Base-by-base conservation (phyloP, 2,888 invertebrate species). In the Leucoma salicis region DNA sequence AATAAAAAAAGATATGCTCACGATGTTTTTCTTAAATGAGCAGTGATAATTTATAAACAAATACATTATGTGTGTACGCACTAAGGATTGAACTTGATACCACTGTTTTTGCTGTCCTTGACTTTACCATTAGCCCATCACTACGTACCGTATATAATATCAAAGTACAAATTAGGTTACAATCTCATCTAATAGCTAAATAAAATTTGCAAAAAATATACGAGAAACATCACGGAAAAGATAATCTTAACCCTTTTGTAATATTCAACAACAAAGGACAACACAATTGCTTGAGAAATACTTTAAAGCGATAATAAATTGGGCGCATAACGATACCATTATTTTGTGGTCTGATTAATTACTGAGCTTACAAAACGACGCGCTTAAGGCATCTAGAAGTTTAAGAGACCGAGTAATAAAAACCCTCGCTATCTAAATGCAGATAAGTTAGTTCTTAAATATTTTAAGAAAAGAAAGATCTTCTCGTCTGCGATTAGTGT, bases 251-350 rank as follows among this genome's bases (percentile, higher is more conserved):
- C 67, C 67, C 71, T 70, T 70, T 71, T 72, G 63, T 70, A 49
- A 63, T 65, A 65, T 64, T 60, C 40, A 66, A 77, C 70, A 73
- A 75, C 71, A 75, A 75, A 71, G 66, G 60, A 50, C 61, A 65
- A 66, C 61, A 60, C 52, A 66, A 74, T 66, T 63, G 62, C 58
- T 66, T 51, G 50, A 49, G 57, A 54, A 57, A 66, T 67, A 67
- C 54, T 70, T 57, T 65, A 55, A 69, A 66, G 57, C 63, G 62
- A 66, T 73, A 72, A 75, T 74, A 74, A 77, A 76, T 71, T 69
- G 70, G 66, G 61, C 66, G 58, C 53, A 60, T 62, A 68, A 69
- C 61, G 60, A 53, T 53, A 63, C 63, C 60, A 58, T 67, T 67
- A 64, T 70, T 68, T 70, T 57, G 50, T 57, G 52, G 56, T 45